Conservation (phyloP, 2,113 vertebrate species). For the Megaleporinus macrocephalus region DNA sequence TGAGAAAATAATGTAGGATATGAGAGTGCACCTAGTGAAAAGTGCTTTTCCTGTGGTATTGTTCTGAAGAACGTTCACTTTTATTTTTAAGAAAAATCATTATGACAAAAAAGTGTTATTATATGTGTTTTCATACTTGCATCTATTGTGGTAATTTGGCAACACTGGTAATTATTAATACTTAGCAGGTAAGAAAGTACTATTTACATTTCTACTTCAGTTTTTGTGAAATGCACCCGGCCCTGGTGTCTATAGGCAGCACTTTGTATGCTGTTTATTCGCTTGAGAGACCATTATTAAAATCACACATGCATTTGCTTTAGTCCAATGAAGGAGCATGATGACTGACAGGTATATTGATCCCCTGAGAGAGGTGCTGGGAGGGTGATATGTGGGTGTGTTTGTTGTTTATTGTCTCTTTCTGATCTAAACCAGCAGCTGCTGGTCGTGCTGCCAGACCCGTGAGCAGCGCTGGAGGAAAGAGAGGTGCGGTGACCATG, state of each 20-base stretch:
- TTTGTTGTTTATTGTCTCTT: constrained; percentile 56
- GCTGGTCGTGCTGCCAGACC: constrained; percentile 48
- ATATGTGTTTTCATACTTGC: too few relatives aligned
- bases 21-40: too few relatives aligned
- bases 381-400: constrained; percentile 47
- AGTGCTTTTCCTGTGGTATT: too few relatives aligned
- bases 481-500: constrained; percentile 36
- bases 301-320: constrained; percentile 37
- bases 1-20: too few relatives aligned
- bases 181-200: background rate
- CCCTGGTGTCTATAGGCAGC: background rate
- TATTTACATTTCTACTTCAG: background rate
- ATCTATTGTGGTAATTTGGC: background rate
- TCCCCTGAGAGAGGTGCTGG: constrained; percentile 38
- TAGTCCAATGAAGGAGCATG: background rate
- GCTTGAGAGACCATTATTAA: constrained; percentile 16
- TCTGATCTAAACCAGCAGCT: constrained; percentile 52
- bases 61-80: too few relatives aligned
- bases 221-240: background rate
- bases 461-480: constrained; percentile 26
- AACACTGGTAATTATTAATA: background rate
- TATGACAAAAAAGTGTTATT: too few relatives aligned
- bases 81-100: too few relatives aligned
- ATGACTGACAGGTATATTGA: constrained; percentile 50
- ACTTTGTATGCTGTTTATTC: constrained; percentile 11